These are phyloP conservation scores for Avahi laniger DNA, from an alignment of 2,797 vertebrate species.

Conservation along the genomic window DNA sequence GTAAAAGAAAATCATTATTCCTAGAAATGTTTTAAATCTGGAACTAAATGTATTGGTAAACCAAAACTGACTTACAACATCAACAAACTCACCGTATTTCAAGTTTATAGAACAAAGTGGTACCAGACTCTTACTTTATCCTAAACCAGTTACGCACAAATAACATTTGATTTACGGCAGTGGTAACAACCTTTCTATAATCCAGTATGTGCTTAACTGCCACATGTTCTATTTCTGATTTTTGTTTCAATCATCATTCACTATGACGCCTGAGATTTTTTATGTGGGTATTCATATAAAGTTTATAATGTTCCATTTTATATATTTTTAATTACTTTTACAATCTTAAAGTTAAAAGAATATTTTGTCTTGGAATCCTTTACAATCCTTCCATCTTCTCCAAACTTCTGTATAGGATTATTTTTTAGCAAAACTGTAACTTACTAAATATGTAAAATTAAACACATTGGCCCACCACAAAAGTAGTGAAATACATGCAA, in stretches of 20 bases:
- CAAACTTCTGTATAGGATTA: not conserved
- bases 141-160: not conserved
- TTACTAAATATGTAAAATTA: not conserved
- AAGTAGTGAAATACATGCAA: not conserved
- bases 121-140: not conserved
- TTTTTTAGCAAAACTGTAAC: conserved; percentile 3
- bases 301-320: not conserved
- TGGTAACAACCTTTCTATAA: no score
- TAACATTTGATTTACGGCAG: not conserved
- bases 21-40: not conserved
- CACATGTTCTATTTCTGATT: not conserved
- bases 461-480: not conserved
- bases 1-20: not conserved
- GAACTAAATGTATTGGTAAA: not conserved
- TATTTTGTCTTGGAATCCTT: not conserved
- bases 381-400: not conserved
- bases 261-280: not conserved
- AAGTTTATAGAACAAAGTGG: not conserved
- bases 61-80: not conserved
- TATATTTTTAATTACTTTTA: not conserved
- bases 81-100: not conserved
- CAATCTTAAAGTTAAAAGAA: not conserved
- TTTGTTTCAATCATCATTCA: not conserved
- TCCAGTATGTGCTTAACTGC: no score
- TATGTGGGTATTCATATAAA: not conserved